phyloP scores from a whole-genome alignment of 2,888 invertebrate genomes.

The Polymixis lichenea region DNA sequence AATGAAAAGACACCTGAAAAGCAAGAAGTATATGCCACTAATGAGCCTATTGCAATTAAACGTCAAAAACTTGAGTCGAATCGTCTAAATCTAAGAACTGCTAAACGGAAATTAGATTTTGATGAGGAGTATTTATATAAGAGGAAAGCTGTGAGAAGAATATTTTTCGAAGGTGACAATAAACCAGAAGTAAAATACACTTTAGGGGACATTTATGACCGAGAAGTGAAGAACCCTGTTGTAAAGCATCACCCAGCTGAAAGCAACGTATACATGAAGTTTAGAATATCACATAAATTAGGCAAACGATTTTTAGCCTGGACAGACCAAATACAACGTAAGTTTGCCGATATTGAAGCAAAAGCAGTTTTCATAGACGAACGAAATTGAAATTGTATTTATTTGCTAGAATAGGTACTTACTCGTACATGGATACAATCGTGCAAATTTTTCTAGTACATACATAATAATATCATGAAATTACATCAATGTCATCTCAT shows the following conservation, averaged over 20 bases:
- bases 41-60: background rate
- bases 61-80: background rate
- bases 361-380: background rate
- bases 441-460: too few relatives aligned
- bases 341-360: background rate
- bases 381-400: too few relatives aligned
- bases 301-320: conserved; percentile 18
- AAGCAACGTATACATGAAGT: background rate
- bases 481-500: too few relatives aligned
- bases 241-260: background rate
- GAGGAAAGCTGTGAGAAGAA: background rate
- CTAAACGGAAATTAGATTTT: background rate
- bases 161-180: background rate
- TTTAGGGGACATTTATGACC: background rate
- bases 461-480: too few relatives aligned
- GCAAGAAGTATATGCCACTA: background rate
- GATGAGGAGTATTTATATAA: background rate
- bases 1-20: conserved; percentile 15
- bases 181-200: rapidly evolving
- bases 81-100: too few relatives aligned
- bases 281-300: conserved; percentile 24
- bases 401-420: too few relatives aligned
- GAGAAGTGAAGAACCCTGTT: background rate
- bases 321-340: conserved; percentile 14
- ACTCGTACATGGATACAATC: too few relatives aligned